phyloP scores from a whole-genome alignment of 1,140 invertebrate species.

The Neodiprion fabricii region DNA sequence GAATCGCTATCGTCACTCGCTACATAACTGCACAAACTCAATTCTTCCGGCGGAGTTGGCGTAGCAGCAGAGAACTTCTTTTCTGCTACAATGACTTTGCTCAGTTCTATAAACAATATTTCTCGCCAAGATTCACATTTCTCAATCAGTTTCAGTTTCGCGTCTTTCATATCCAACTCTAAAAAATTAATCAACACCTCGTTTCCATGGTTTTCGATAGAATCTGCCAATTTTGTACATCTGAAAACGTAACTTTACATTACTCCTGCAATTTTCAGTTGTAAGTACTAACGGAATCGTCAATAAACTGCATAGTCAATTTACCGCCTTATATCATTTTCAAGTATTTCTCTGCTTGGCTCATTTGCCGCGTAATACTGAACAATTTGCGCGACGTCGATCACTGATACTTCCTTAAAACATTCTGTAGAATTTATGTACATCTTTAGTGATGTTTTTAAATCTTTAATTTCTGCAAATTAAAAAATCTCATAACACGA shows the following conservation, averaged over 20 bases:
- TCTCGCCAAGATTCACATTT: constrained; percentile 27
- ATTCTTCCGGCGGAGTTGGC: constrained; percentile 9
- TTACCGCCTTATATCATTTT: neutral
- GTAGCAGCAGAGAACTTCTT: constrained; percentile 8
- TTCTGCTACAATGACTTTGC: constrained; percentile 25
- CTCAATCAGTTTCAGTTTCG: constrained; percentile 17
- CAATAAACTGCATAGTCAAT: neutral
- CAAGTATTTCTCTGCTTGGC: neutral
- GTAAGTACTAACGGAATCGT: neutral
- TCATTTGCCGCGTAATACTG: neutral
- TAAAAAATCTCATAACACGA: neutral
- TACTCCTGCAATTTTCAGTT: neutral
- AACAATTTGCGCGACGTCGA: neutral
- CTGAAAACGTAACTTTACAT: neutral
- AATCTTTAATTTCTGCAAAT: constrained; percentile 1
- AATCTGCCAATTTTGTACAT: neutral
- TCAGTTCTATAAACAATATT: constrained; percentile 19
- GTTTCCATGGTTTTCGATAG: neutral
- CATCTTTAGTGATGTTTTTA: neutral
- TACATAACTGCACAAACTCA: neutral
- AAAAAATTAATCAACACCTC: constrained; percentile 18
- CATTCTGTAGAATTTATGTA: neutral
- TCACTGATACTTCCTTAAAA: constrained; percentile 2
- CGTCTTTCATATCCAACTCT: constrained; percentile 11
- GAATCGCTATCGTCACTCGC: neutral